Conservation (phyloP, 92 coral and sea anemone species). For the Palythoa caribaeorum region DNA sequence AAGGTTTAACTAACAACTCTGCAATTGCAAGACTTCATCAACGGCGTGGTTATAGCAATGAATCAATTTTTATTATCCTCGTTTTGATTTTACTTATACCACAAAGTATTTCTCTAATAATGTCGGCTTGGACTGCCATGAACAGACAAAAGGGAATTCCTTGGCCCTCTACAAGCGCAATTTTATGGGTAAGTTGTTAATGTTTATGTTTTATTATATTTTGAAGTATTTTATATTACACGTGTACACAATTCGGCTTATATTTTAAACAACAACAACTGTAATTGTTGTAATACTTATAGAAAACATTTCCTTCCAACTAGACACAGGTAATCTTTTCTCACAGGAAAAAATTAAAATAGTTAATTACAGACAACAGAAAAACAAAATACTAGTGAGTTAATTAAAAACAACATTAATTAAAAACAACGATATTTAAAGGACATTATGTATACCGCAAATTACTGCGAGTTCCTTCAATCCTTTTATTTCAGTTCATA, state of each 20-base stretch:
- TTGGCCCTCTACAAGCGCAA: constrained; percentile 35
- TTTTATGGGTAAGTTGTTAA: constrained; percentile 22
- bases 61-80: constrained; percentile 31
- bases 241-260: neutral
- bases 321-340: neutral
- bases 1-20: constrained; percentile 7
- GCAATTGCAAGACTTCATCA: constrained; percentile 12
- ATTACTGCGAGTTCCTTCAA: too few relatives aligned
- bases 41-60: constrained; percentile 23
- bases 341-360: neutral
- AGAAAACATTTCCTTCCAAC: neutral
- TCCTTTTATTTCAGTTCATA: too few relatives aligned
- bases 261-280: neutral
- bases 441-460: neutral
- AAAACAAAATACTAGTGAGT: neutral
- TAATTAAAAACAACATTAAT: neutral
- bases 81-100: constrained; percentile 13
- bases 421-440: neutral
- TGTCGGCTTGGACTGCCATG: constrained; percentile 48
- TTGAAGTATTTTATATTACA: neutral
- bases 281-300: neutral
- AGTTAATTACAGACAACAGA: neutral
- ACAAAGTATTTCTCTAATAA: constrained; percentile 33
- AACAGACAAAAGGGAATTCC: constrained; percentile 34
- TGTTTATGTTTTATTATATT: neutral